Base-by-base conservation (phyloP, 2,797 vertebrate genomes). In the Rallus crepitans region DNA sequence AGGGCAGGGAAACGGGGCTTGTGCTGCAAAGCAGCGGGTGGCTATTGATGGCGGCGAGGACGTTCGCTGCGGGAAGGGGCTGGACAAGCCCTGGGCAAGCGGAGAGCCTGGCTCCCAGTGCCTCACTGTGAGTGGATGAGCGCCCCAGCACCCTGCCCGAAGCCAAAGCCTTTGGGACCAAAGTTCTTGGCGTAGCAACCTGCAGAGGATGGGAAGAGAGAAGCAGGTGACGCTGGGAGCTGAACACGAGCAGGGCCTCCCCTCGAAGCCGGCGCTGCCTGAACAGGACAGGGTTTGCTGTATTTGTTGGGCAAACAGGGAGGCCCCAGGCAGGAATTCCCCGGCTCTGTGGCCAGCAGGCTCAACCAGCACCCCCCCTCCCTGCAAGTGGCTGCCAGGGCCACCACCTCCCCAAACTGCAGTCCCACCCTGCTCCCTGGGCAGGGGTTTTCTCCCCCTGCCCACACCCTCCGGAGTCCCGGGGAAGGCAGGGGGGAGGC, bases 161-260 rank as follows among this genome's bases (percentile, higher is more conserved):
- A 99, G 70, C 99, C 99, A 71, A 99, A 99, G 71, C 99, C 99
- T 94, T 99, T 99, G 65, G 99, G 99, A 56, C 99, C 99, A 10
- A 99, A 99, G 97, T 99, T 99, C 98, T 99, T 99, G 63, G 99
- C 99, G 1, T 99, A 99, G 97, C 99, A 99, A 82, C 97, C 99
- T 99, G 98, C 47, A 64, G 66, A 95, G 48, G 87, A 83, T 0
- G 0, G 35, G 83, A 40, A 72, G 10, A 23, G 20, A 83, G 81
- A 77, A 59, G 55, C 0, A 1, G 37, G 86, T 94, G 33, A 96
- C 72, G 55, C 52, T 3, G 3, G 55, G 16, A 64, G 68, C 48
- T 5, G 47, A 24, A 65, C 25, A 7, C 0, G 0, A 61, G 65
- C 1, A 0, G 50, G 31, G 23, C 12, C 37, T 60, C 39, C 47